These are phyloP conservation scores for Brachyalestes nurse DNA, from an alignment of 2,797 vertebrate genomes.

Conservation along the genomic window DNA sequence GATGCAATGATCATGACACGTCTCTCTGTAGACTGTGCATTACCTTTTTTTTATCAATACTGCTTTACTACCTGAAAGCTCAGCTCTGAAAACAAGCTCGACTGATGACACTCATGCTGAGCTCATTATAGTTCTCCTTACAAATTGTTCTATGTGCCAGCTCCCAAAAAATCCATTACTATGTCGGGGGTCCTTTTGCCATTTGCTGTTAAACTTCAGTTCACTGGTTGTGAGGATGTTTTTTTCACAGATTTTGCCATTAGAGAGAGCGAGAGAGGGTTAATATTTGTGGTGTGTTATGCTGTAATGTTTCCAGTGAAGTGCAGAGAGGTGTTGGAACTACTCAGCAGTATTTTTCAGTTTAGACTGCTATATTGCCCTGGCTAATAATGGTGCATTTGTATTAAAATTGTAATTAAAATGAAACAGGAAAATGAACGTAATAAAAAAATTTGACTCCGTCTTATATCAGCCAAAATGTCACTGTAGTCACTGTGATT, in stretches of 20 bases:
- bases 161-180: conserved; percentile 56
- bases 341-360: background rate
- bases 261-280: conserved; percentile 44
- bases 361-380: background rate
- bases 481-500: too few relatives aligned
- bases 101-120: conserved; percentile 43
- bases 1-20: background rate
- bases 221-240: conserved; percentile 66
- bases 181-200: conserved; percentile 35
- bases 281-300: conserved; percentile 66
- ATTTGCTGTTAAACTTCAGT: conserved; percentile 58
- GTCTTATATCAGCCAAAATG: too few relatives aligned
- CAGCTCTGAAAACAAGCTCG: conserved; percentile 55
- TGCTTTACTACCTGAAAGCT: conserved; percentile 14
- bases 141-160: conserved; percentile 55
- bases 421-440: background rate
- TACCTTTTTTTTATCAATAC: conserved; percentile 16
- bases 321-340: conserved; percentile 62
- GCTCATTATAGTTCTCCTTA: conserved; percentile 51
- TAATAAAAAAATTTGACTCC: too few relatives aligned
- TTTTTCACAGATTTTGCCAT: conserved; percentile 55
- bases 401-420: background rate
- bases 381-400: background rate
- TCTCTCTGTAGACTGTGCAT: background rate
- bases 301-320: conserved; percentile 70